Percentiles rank a stretch among this genome's conserved stretches.
phyloP scores from a whole-genome alignment of 2,797 vertebrate species.

The Silurus lanzhouensis region DNA sequence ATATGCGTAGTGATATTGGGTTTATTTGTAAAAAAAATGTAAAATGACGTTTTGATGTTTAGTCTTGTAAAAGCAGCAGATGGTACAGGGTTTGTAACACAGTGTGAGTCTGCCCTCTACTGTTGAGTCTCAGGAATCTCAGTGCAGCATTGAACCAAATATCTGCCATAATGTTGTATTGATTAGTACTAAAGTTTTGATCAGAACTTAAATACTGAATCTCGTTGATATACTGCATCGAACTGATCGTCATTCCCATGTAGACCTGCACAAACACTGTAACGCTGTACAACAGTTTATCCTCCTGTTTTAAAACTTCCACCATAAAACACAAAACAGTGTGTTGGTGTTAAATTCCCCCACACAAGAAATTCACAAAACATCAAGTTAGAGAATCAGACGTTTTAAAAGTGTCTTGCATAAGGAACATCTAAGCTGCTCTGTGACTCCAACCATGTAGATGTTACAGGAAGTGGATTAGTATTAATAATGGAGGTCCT shows the following conservation, averaged over 20 bases:
- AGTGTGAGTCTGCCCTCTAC: constrained; percentile 87
- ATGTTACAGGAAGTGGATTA: too few species aligned
- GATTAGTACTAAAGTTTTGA: not conserved
- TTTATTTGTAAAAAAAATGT: not conserved
- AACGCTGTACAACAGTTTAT: not conserved
- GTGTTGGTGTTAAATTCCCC: not conserved
- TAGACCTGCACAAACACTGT: not conserved
- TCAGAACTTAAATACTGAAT: not conserved
- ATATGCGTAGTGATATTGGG: not conserved
- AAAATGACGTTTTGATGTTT: not conserved
- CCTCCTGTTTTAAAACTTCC: not conserved
- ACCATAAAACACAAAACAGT: not conserved
- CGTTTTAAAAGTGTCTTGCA: too few species aligned
- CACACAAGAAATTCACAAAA: not conserved
- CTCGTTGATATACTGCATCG: not conserved
- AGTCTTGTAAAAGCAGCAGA: constrained; percentile 7
- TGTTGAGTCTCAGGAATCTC: constrained; percentile 53
- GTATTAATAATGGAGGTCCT: not conserved
- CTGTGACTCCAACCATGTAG: too few species aligned
- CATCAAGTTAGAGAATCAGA: too few species aligned
- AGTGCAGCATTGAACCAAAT: not conserved
- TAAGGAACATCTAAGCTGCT: too few species aligned
- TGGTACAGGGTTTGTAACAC: constrained; percentile 56
- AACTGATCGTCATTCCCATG: not conserved
- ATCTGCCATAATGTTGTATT: not conserved